A percentile compares a stretch with the other conserved stretches of the same genome.
These are phyloP conservation scores for Rhingia campestris DNA, from an alignment of 2,888 invertebrate genomes.

Conservation along the genomic window DNA sequence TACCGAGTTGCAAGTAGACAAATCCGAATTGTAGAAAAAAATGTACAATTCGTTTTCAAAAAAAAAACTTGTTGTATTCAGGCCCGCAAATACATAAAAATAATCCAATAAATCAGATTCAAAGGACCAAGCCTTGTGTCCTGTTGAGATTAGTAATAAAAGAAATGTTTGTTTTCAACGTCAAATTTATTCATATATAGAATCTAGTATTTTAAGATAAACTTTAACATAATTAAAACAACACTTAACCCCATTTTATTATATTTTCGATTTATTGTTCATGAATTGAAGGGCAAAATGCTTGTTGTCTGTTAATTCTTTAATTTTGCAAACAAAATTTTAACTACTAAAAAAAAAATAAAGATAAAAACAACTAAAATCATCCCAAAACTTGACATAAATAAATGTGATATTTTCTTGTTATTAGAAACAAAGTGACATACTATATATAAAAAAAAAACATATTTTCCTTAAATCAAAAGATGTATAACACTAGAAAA, in stretches of 20 bases:
- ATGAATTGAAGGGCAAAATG: conserved; percentile 9
- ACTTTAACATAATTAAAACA: no score
- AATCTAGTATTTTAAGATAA: no score
- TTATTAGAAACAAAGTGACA: conserved; percentile 66
- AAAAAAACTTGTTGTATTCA: no score
- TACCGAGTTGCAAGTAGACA: no score
- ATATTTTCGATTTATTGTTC: conserved; percentile 12
- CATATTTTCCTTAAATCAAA: conserved; percentile 54
- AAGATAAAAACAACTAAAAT: conserved; percentile 32
- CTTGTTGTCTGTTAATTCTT: conserved; percentile 14
- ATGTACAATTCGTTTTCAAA: no score
- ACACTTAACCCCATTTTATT: neutral
- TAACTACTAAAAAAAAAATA: conserved; percentile 3
- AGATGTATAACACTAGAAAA: conserved; percentile 7
- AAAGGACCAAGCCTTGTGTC: no score
- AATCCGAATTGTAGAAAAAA: no score
- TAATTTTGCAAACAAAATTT: neutral
- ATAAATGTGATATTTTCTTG: conserved; percentile 72
- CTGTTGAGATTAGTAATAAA: no score
- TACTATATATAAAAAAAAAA: conserved; percentile 50
- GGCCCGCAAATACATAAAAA: no score
- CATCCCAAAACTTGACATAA: conserved; percentile 67
- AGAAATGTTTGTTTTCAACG: no score
- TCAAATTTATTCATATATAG: no score
- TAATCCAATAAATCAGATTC: no score